Conservation (phyloP, 2,113 vertebrate species). For the Quiscalus mexicanus region DNA sequence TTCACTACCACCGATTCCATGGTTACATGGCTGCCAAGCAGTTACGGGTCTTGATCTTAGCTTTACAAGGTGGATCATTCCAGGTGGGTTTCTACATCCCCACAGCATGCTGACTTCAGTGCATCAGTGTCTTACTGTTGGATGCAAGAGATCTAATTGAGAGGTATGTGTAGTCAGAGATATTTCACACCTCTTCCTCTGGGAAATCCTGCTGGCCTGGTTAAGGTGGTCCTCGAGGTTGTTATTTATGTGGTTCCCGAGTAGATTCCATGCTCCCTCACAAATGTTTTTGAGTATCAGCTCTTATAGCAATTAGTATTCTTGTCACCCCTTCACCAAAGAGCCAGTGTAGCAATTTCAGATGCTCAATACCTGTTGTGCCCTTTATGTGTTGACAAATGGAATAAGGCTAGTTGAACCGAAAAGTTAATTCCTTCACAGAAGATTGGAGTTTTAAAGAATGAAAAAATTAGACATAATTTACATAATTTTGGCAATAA, state of each 20-base stretch:
- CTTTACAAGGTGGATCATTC: slow-evolving; percentile 9
- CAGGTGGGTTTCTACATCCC: not conserved
- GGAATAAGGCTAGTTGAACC: slow-evolving; percentile 32
- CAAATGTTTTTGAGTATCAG: not conserved
- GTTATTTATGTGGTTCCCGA: not conserved
- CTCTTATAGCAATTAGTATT: not conserved
- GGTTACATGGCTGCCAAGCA: not conserved
- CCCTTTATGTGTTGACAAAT: slow-evolving; percentile 39
- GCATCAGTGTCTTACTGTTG: not conserved
- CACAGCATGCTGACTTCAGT: not conserved
- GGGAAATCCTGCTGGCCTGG: not conserved
- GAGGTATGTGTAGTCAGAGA: not conserved
- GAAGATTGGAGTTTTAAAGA: slow-evolving; percentile 22
- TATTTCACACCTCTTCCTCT: not conserved
- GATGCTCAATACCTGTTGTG: not conserved
- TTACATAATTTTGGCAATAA: not conserved
- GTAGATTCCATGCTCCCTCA: not conserved
- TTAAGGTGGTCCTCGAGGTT: not conserved
- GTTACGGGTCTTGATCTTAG: slow-evolving; percentile 45
- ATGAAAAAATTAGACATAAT: not conserved
- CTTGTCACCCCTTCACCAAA: slow-evolving; percentile 44
- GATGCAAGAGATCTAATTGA: not conserved
- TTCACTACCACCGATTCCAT: not conserved
- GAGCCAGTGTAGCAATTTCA: slow-evolving; percentile 45
- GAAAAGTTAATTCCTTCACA: slow-evolving; percentile 35